A percentile compares a stretch with the other conserved stretches of the same genome.
Evolutionary conservation across 1,140 invertebrate genomes (phyloP).

Genomic region (Melanaphis sacchari): DNA sequence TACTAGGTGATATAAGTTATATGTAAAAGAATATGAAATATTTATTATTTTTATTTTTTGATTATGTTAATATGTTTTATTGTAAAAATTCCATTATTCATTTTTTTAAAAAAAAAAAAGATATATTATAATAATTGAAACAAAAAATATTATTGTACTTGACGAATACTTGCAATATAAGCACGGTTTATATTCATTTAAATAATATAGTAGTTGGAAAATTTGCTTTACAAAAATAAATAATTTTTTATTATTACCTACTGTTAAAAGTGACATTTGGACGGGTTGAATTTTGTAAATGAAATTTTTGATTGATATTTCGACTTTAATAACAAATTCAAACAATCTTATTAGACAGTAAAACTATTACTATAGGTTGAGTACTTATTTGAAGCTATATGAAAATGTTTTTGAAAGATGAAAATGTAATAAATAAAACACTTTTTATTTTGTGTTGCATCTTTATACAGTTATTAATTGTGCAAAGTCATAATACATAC

Average conservation of each 20-base stretch:
- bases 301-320: background rate
- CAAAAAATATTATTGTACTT: background rate
- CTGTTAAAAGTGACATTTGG: background rate
- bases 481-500: background rate
- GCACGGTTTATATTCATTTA: background rate
- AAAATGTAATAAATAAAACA: background rate
- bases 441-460: background rate
- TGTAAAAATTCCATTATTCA: background rate
- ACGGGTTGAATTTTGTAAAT: background rate
- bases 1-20: background rate
- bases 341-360: background rate
- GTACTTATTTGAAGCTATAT: background rate
- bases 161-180: background rate
- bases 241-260: background rate
- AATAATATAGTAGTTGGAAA: background rate
- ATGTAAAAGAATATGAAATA: background rate
- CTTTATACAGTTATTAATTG: background rate
- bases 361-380: background rate
- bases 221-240: background rate
- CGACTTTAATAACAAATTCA: background rate
- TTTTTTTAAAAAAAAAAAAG: background rate
- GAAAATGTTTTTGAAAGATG: background rate
- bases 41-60: background rate
- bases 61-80: background rate
- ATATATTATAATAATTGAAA: background rate